phyloP scores from a whole-genome alignment of 2,113 vertebrate species.

The Zosterops borbonicus region DNA sequence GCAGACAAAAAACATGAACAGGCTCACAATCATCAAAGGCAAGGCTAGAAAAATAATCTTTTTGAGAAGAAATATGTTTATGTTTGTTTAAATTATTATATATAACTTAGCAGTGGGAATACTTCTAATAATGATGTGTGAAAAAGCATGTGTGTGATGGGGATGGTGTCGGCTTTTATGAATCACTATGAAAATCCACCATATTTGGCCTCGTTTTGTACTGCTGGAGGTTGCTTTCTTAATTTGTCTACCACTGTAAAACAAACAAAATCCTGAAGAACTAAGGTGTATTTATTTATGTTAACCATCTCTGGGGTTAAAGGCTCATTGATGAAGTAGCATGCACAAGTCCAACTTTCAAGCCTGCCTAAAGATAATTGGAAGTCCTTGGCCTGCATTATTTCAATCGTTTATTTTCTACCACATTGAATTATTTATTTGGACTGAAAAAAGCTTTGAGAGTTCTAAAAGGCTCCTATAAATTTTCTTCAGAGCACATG shows the following conservation, averaged over 20 bases:
- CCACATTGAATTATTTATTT: conserved; percentile 40
- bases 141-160: neutral
- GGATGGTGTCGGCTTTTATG: neutral
- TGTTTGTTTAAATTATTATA: conserved; percentile 20
- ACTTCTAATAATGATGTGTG: neutral
- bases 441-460: neutral
- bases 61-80: conserved; percentile 42
- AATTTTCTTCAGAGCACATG: conserved; percentile 18
- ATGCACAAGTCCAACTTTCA: neutral
- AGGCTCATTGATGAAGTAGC: neutral
- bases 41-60: neutral
- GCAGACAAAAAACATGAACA: neutral
- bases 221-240: neutral
- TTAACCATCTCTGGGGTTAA: neutral
- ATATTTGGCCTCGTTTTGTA: neutral
- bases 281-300: neutral
- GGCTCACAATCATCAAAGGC: conserved; percentile 23
- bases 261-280: neutral
- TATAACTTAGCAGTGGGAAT: neutral
- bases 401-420: conserved; percentile 18
- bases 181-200: neutral
- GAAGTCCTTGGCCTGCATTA: neutral
- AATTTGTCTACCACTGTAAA: neutral
- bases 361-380: neutral
- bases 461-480: conserved; percentile 19